Conservation (phyloP, 1,140 invertebrate genomes). For the Streblospio benedicti region DNA sequence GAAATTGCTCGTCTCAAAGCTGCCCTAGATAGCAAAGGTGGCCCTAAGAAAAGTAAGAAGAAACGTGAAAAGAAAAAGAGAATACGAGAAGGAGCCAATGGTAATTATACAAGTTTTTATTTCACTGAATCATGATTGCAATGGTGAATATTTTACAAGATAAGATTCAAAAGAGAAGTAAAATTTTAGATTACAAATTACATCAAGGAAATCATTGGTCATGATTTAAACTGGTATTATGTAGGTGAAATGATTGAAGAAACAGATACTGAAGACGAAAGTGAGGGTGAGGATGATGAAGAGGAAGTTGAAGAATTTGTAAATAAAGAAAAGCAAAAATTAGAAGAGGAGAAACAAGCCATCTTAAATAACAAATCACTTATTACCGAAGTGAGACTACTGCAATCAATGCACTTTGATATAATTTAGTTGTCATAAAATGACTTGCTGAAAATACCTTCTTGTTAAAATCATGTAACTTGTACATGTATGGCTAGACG, state of each 20-base stretch:
- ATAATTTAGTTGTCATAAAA: too few species aligned
- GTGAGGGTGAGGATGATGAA: slow-evolving; percentile 28
- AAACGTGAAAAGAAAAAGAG: slow-evolving; percentile 36
- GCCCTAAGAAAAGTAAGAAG: slow-evolving; percentile 37
- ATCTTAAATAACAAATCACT: slow-evolving; percentile 52
- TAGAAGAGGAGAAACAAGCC: slow-evolving; percentile 52
- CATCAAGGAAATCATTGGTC: too few species aligned
- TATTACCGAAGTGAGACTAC: slow-evolving; percentile 46
- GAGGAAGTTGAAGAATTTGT: slow-evolving; percentile 46
- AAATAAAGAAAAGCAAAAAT: slow-evolving; percentile 46
- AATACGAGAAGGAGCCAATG: slow-evolving; percentile 32
- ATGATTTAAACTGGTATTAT: too few species aligned
- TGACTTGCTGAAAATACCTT: too few species aligned
- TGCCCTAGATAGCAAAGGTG: slow-evolving; percentile 41
- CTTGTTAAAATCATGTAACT: too few species aligned
- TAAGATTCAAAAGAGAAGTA: too few species aligned
- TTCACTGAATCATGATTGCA: too few species aligned
- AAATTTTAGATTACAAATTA: too few species aligned
- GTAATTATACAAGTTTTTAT: slow-evolving; percentile 18
- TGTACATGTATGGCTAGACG: too few species aligned
- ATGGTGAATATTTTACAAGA: too few species aligned
- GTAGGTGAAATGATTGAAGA: not conserved
- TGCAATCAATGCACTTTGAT: too few species aligned
- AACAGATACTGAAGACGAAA: not conserved
- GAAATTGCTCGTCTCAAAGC: slow-evolving; percentile 61